phyloP scores from a whole-genome alignment of 1,140 invertebrate species.

The Penaeus japonicus region DNA sequence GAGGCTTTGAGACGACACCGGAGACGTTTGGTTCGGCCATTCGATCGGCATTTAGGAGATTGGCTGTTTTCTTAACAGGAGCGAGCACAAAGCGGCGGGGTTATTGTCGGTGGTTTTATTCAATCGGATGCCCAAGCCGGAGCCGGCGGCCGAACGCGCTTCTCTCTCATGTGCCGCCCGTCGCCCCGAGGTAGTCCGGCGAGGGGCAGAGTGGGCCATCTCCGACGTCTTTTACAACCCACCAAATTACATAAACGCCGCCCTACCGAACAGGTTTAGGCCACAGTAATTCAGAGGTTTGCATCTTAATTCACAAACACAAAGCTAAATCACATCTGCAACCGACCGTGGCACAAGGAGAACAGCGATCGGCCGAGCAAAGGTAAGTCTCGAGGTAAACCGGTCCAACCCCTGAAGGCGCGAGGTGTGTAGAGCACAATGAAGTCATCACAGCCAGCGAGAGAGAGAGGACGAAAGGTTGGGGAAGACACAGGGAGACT shows the following conservation, averaged over 20 bases:
- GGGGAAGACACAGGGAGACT: slow-evolving; percentile 15
- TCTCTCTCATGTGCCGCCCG: slow-evolving; percentile 6
- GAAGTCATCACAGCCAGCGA: neutral
- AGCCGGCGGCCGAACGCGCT: neutral
- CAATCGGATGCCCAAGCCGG: neutral
- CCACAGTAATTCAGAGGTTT: neutral
- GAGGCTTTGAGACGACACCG: too few relatives aligned
- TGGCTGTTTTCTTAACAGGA: too few relatives aligned
- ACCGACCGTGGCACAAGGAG: too few relatives aligned
- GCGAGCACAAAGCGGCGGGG: too few relatives aligned
- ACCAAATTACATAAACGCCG: too few relatives aligned
- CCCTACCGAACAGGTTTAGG: neutral
- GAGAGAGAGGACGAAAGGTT: slow-evolving; percentile 1
- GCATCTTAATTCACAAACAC: too few relatives aligned
- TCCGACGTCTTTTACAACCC: neutral
- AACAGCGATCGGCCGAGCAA: neutral
- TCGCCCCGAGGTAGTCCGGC: neutral
- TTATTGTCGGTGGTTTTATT: neutral
- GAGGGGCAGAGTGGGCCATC: neutral
- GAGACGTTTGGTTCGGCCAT: too few relatives aligned
- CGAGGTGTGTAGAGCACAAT: neutral
- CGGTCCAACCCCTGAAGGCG: neutral
- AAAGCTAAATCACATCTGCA: too few relatives aligned
- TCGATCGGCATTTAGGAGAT: too few relatives aligned
- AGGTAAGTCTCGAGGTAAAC: neutral